These are phyloP conservation scores for Ciconia nigra DNA, from an alignment of 2,797 vertebrate species.

Conservation along the genomic window DNA sequence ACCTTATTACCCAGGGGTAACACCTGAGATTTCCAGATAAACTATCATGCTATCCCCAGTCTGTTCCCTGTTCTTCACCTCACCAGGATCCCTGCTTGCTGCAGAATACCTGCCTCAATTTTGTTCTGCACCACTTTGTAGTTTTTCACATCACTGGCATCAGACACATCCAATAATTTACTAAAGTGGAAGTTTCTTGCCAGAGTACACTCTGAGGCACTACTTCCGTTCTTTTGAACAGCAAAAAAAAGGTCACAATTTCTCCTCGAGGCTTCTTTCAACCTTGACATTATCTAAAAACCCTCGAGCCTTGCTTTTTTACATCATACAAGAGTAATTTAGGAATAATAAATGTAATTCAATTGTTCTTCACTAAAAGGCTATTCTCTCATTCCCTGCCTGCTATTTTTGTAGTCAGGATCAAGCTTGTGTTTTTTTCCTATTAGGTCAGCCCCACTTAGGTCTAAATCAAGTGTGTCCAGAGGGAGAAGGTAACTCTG, in stretches of 20 bases:
- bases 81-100: not conserved
- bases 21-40: not conserved
- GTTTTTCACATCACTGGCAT: not conserved
- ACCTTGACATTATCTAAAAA: not conserved
- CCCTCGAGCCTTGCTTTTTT: not conserved
- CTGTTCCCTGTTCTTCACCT: not conserved
- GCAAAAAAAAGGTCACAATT: not conserved
- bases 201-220: not conserved
- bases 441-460: not conserved
- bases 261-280: not conserved
- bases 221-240: not conserved
- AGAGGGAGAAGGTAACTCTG: not conserved
- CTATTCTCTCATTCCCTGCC: not conserved
- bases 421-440: not conserved
- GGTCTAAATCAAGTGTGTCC: not conserved
- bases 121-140: not conserved
- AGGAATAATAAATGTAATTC: not conserved
- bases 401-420: not conserved
- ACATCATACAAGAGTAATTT: not conserved
- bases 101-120: not conserved
- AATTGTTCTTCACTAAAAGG: not conserved
- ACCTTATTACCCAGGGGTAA: not conserved
- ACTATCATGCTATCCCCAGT: no score
- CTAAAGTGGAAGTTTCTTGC: not conserved
- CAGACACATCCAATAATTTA: not conserved